Base-by-base conservation (phyloP, 2,113 vertebrate species). In the Cinclus cinclus region DNA sequence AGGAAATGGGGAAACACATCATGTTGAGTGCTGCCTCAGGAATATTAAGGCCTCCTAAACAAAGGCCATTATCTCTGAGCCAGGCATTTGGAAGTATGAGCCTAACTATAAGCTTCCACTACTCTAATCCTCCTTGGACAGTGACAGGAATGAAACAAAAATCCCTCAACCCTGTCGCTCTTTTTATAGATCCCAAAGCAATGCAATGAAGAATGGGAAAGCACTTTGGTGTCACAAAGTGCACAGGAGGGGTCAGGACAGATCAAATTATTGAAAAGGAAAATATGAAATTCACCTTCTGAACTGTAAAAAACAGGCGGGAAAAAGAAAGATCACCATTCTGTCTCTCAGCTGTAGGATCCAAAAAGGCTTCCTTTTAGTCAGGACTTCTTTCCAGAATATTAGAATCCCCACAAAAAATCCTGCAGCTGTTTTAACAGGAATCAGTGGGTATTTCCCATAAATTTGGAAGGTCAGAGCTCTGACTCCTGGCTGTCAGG, bases 141-240 rank as follows among this genome's bases (percentile, higher is more conserved):
- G 42, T 49, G 75, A 80, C 60, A 79, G 53, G 88, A 93, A 88
- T 0, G 11, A 94, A 90, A 90, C 41, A 79, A 83, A 94, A 93
- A 95, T 90, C 76, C 65, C 69, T 91, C 88, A 75, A 41, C 53
- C 4, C 52, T 67, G 56, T 35, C 0, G 0, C 59, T 94, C 92
- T 94, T 96, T 95, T 93, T 92, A 94, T 93, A 95, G 95, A 93
- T 62, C 88, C 80, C 78, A 93, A 92, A 87, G 87, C 24, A 7
- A 83, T 53, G 87, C 53, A 76, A 90, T 1, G 42, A 94, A 81
- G 94, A 83, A 90, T 88, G 85, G 90, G 94, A 90, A 93, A 78
- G 69, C 33, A 46, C 88, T 89, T 81, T 42, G 53, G 62, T 95
- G 69, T 89, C 83, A 82, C 46, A n/a, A 84, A 68, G 49, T 49